Base-by-base conservation (phyloP, 2,797 vertebrate genomes). In the Natrix natrix region DNA sequence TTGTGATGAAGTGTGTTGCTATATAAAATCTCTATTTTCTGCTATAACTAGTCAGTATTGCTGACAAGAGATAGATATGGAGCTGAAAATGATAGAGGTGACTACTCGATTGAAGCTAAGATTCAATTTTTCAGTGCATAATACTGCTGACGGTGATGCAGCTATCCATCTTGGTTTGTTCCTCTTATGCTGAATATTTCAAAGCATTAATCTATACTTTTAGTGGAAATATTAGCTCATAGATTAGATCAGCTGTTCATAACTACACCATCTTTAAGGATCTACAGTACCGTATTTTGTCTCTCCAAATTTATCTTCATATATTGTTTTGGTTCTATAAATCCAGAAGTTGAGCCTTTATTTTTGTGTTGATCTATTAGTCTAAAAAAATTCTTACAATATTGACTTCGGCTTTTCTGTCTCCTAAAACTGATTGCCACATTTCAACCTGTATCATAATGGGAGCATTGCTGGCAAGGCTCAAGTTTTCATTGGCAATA, bases 221-320 rank as follows among this genome's bases (percentile, higher is more conserved):
- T 52, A 54, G 69, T 60, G 37, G 88, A 17, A 60, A 37, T 60
- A 14, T 55, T 52, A 52, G 69, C 90, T 83, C 69, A 63, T 17
- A 69, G 93, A 56, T 86, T 66, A 52, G 43, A 20, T 55, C 55
- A 11, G 0, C 8, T 1, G 20, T 60, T 59, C 37, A 0, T 14
- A 52, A 13, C 32, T 93, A 11, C 63, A 93, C 2, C 4, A 87
- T 92, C 88, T 24, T 87, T 94, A 20, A 93, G 56, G 91, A 92
- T 8, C 56, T 90, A 32, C n/a, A 16, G 4, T 63, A 63, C 26
- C 11, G 0, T 69, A 87, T 86, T 91, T 43, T 1, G 2, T 22
- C n/a, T 28, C 32, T 56, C 59, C 8, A 90, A 83, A 87, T 86
- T 59, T 86, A n/a, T 90, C 26, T 28, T 89, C 52, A 14, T 28